Percentiles rank a stretch among this genome's conserved stretches.
phyloP scores from a whole-genome alignment of 2,113 vertebrate genomes.

The Hassar affinis region DNA sequence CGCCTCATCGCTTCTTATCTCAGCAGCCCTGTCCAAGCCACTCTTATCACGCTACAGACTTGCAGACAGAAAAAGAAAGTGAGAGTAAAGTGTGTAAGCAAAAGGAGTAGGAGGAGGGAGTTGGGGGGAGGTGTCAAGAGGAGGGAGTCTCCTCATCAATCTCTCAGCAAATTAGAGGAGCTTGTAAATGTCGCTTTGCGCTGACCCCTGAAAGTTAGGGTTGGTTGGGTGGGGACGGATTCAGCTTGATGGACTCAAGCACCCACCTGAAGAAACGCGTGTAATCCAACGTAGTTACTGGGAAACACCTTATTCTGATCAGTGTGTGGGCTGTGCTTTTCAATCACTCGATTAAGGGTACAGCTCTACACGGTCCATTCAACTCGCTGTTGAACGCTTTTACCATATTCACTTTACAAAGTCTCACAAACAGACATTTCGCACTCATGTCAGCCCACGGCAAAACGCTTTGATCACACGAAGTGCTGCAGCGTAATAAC shows the following conservation, averaged over 20 bases:
- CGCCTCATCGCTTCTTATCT: constrained; percentile 13
- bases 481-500: not conserved
- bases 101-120: constrained; percentile 21
- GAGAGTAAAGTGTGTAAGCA: constrained; percentile 12
- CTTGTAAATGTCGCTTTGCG: constrained; percentile 65
- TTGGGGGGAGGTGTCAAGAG: constrained; percentile 36
- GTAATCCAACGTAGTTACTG: not conserved
- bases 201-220: constrained; percentile 60
- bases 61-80: constrained; percentile 16
- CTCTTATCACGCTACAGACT: not conserved
- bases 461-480: not conserved
- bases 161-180: constrained; percentile 62
- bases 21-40: not conserved
- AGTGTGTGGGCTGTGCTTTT: not conserved
- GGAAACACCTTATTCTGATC: not conserved
- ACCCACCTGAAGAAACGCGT: not conserved
- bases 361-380: not conserved
- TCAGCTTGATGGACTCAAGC: constrained; percentile 7
- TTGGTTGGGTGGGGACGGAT: constrained; percentile 16
- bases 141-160: constrained; percentile 59
- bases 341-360: not conserved
- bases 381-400: not conserved
- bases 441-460: not conserved
- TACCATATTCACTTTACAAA: not conserved
- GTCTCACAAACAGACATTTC: not conserved